Evolutionary conservation across 2,113 vertebrate species (phyloP).

Genomic region (Crocuta crocuta): DNA sequence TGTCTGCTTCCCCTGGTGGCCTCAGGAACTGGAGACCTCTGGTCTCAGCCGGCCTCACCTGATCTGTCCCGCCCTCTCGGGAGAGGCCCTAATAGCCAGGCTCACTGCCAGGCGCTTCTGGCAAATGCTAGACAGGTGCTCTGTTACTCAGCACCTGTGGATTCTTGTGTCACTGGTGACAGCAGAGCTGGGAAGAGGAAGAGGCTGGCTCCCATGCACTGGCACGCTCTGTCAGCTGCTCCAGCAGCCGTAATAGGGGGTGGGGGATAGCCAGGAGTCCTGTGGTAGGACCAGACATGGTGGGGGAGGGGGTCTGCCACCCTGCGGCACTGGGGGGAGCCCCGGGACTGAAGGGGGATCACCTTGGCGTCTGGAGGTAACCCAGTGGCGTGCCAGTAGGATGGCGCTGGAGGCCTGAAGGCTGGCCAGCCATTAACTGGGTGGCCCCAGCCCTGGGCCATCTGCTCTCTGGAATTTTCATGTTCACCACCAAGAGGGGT

Average conservation of each 20-base stretch:
- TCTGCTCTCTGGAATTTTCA: neutral
- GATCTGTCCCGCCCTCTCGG: fast-evolving
- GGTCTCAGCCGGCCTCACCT: neutral
- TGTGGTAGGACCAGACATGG: neutral
- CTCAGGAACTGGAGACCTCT: neutral
- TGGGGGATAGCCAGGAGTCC: neutral
- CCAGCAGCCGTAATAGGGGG: neutral
- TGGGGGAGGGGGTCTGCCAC: neutral
- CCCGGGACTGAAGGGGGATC: too few relatives aligned
- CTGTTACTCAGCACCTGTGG: neutral
- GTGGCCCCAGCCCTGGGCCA: neutral
- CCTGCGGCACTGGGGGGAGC: neutral
- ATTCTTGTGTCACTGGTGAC: neutral
- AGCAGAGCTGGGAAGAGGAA: neutral
- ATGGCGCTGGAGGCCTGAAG: neutral
- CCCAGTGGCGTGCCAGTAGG: neutral
- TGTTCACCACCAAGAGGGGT: neutral
- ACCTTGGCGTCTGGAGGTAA: neutral
- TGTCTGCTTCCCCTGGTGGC: neutral
- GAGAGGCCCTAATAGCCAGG: neutral
- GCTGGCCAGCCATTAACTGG: neutral
- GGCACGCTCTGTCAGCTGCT: neutral
- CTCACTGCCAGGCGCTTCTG: neutral
- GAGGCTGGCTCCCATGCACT: fast-evolving
- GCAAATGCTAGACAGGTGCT: neutral